Base-by-base conservation (phyloP, 2,888 invertebrate genomes). In the Petrophora chlorosata region DNA sequence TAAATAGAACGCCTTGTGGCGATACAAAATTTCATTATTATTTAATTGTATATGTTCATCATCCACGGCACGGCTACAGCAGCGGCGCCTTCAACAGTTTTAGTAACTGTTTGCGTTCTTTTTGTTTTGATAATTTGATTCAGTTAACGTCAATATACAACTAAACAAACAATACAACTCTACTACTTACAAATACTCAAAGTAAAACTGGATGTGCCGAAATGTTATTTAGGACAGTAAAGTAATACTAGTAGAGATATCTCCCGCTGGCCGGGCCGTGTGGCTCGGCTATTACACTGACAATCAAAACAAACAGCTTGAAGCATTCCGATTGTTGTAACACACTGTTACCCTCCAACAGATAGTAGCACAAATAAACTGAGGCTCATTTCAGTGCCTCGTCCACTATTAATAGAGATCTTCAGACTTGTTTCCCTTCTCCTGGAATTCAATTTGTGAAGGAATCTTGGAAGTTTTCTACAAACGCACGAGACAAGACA, bases 221-320 rank as follows among this genome's bases (percentile, higher is more conserved):
- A 52, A 43, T 42, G 35, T 44, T 40, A 32, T 36, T 22, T 15
- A 39, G 41, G 39, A 13, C 23, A 41, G 30, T 32, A 47, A 28
- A 23, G 22, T 9, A 44, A 23, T 16, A 25, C 3, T 4, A 23
- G 22, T 29, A 26, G 32, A 32, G 41, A 10, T 15, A 23, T 25
- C 9, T 22, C 23, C 28, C 19, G 23, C n/a, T 5, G 29, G n/a
- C 49, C 34, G 28, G 32, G 7, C 52, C 35, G 34, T 34, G 33
- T 53, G 52, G 50, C 28, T 34, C 8, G 0, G 13, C 53, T 40
- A 16, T 50, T 36, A 45, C 43, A 5, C 33, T 12, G 54, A 59
- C 65, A 61, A 57, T 36, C 41, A 61, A 65, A 73, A 72, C 58
- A 75, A 73, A 73, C 71, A 70, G 25, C 38, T 46, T 42, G 53